These are phyloP conservation scores for Euwallacea similis DNA, from an alignment of 1,140 invertebrate species.

Conservation along the genomic window DNA sequence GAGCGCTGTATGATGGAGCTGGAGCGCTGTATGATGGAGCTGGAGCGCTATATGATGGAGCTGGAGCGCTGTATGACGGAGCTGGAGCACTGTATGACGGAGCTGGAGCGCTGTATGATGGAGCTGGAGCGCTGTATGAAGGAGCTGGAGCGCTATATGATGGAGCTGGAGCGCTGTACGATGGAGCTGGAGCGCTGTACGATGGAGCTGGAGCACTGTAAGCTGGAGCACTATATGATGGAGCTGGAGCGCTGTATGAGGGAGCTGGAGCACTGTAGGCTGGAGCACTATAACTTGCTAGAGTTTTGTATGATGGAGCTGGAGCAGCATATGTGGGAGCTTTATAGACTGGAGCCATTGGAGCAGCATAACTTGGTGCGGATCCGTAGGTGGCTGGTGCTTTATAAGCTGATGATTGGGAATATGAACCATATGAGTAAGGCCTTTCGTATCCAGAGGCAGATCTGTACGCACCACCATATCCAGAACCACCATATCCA, in stretches of 20 bases:
- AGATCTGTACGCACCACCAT: constrained; percentile 36
- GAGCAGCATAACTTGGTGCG: constrained; percentile 37
- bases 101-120: constrained; percentile 27
- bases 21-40: constrained; percentile 29
- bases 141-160: constrained; percentile 24
- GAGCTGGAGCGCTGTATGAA: constrained; percentile 21
- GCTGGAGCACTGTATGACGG: too few relatives aligned
- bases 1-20: constrained; percentile 32
- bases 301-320: constrained; percentile 11
- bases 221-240: constrained; percentile 28
- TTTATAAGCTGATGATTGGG: constrained; percentile 27
- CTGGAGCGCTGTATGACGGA: constrained; percentile 20
- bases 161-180: constrained; percentile 32
- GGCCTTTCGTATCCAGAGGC: constrained; percentile 29
- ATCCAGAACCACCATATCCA: constrained; percentile 35
- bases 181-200: constrained; percentile 32
- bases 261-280: constrained; percentile 31
- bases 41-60: constrained; percentile 32
- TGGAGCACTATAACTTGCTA: constrained; percentile 30
- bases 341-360: constrained; percentile 26
- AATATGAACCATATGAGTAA: constrained; percentile 34
- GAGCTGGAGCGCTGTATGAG: constrained; percentile 26
- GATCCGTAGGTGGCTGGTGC: constrained; percentile 28
- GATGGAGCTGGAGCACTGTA: constrained; percentile 21
- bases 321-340: constrained; percentile 36